Conservation (phyloP, 2,888 invertebrate species). For the Neocrepidodera transversa region DNA sequence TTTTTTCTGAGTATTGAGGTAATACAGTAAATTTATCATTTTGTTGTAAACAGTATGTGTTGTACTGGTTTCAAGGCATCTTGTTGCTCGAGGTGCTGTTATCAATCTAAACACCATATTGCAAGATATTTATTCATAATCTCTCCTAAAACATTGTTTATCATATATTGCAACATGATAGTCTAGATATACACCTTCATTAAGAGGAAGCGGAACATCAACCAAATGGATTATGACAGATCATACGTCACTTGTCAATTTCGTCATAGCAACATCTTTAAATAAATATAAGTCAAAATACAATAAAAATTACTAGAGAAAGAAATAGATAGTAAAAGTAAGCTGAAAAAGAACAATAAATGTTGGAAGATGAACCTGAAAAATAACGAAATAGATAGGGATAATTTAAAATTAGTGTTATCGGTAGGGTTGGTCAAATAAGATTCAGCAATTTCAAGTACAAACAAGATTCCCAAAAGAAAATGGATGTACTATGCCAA, state of each 20-base stretch:
- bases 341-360: no score
- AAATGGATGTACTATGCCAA: no score
- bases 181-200: conserved; percentile 35
- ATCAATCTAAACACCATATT: conserved; percentile 36
- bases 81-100: conserved; percentile 55
- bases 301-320: no score
- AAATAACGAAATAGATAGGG: no score
- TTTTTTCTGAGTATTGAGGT: conserved; percentile 61
- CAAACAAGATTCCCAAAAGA: no score
- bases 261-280: not conserved
- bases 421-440: no score
- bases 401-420: no score
- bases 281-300: no score
- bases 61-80: conserved; percentile 63
- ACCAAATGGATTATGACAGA: conserved; percentile 40
- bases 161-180: conserved; percentile 29
- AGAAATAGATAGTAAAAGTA: no score
- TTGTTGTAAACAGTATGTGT: conserved; percentile 59
- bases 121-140: conserved; percentile 27
- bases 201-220: conserved; percentile 48
- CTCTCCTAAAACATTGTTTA: conserved; percentile 24
- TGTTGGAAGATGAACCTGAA: no score
- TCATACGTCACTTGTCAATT: not conserved
- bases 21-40: conserved; percentile 55
- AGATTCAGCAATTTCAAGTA: no score